These are phyloP conservation scores for Emesis furor DNA, from an alignment of 2,888 invertebrate species.

Conservation along the genomic window DNA sequence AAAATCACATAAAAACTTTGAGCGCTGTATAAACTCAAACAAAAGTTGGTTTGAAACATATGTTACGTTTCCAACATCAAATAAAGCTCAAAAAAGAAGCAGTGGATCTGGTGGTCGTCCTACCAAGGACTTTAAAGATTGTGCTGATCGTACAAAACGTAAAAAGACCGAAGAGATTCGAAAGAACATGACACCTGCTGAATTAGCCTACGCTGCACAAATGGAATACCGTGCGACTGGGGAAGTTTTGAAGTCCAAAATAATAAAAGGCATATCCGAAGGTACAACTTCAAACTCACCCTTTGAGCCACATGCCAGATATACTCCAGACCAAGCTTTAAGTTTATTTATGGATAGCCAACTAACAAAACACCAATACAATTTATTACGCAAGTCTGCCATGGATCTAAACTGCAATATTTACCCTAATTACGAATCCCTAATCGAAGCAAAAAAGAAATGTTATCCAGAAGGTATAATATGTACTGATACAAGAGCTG, in stretches of 20 bases:
- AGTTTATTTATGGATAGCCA: conserved; percentile 35
- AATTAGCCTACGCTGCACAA: conserved; percentile 33
- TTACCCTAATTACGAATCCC: conserved; percentile 53
- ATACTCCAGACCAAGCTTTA: conserved; percentile 20
- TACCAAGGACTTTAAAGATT: background rate
- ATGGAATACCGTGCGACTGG: conserved; percentile 28
- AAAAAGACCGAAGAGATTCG: background rate
- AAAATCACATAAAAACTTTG: conserved; percentile 14
- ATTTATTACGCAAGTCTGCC: conserved; percentile 47
- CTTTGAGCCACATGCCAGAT: conserved; percentile 15
- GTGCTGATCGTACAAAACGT: background rate
- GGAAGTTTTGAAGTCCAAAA: conserved; percentile 17
- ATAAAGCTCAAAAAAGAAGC: conserved; percentile 21
- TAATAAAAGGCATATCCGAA: conserved; percentile 23
- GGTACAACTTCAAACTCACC: conserved; percentile 13
- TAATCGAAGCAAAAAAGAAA: conserved; percentile 46
- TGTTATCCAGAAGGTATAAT: conserved; percentile 23
- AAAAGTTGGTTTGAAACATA: conserved; percentile 18
- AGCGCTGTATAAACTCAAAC: conserved; percentile 9
- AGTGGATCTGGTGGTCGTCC: conserved; percentile 9
- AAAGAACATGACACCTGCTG: conserved; percentile 22
- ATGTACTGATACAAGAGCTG: conserved; percentile 17
- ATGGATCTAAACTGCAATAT: conserved; percentile 48
- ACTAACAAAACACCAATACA: conserved; percentile 52
- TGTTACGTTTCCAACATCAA: conserved; percentile 5